Evolutionary conservation across 64 coral and sea anemone genomes (phyloP), one percentile per base, ranked within the genome.

Genomic region (Acropora yongei): DNA sequence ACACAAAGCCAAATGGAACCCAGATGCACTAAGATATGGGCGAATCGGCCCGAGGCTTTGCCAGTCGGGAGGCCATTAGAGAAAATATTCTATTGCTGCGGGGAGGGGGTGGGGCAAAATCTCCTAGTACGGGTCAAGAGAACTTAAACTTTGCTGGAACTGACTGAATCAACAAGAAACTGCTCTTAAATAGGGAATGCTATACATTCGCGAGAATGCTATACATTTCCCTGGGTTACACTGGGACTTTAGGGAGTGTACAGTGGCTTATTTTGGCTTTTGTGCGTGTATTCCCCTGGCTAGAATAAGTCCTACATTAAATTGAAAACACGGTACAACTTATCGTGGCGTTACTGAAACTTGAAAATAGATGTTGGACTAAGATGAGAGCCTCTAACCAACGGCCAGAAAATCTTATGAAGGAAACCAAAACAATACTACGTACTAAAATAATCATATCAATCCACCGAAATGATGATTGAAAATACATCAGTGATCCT

Each of bases 121-220:
- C 65, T 68, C 65, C 65, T 68, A 68, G n/a, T n/a, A n/a, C n/a
- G 69, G 69, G 69, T 73, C n/a, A 5, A 20, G 69, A 73, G 69
- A 73, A 18, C 69, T 73, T 68, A 73, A 73, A 73, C 69, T 73
- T 73, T 73, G n/a, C 69, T 73, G 20, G 69, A 73, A 73, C 13
- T 73, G 69, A 40, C 69, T 73, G 69, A 73, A 73, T 73, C 3
- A 73, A 20, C 69, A 73, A 39, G 0, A 5, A 40, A 30, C 69
- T 73, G 8, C 69, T 30, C 69, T 73, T 73, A 73, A 3, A 73
- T 73, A 39, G 69, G 20, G 69, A 0, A 40, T n/a, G n/a, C n/a
- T 18, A 3, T 40, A 73, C n/a, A 30, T 8, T 3, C 20, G 69
- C 8, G 69, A 30, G 20, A 39, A 73, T 9, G 69, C 69, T 40